Percentiles rank a stretch among this genome's conserved stretches.
Conservation (phyloP, 2,888 invertebrate species). For the Camptogramma bilineatum region DNA sequence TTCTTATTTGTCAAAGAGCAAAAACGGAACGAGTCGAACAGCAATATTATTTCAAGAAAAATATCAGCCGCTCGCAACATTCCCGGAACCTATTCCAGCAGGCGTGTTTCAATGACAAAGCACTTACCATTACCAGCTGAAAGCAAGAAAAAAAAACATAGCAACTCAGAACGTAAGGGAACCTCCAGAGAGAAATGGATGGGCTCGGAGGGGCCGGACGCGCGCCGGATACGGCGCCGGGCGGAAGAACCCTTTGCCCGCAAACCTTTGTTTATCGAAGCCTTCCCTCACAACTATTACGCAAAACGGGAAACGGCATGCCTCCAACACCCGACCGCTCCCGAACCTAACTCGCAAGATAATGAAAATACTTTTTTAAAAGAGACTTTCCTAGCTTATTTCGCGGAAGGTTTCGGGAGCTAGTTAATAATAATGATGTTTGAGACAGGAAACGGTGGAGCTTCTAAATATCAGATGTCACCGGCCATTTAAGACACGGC, state of each 20-base stretch:
- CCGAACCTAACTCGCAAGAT: conserved; percentile 37
- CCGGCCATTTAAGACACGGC: conserved; percentile 32
- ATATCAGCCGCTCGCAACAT: conserved; percentile 32
- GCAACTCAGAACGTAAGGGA: conserved; percentile 38
- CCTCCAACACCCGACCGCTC: conserved; percentile 43
- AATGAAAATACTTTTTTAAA: conserved; percentile 45
- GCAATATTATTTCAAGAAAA: conserved; percentile 34
- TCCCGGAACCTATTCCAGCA: conserved; percentile 29
- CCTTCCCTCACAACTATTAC: conserved; percentile 60
- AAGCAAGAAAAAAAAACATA: conserved; percentile 55
- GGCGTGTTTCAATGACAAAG: conserved; percentile 54
- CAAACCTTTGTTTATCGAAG: conserved; percentile 73
- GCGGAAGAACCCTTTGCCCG: conserved; percentile 79
- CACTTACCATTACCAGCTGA: conserved; percentile 58
- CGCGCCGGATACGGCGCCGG: conserved; percentile 72
- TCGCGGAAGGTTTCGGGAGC: conserved; percentile 25
- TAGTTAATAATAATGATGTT: conserved; percentile 38
- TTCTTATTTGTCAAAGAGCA: conserved; percentile 28
- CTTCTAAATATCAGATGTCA: conserved; percentile 42
- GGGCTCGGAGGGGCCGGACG: conserved; percentile 41
- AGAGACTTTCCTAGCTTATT: conserved; percentile 33
- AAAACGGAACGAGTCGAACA: conserved; percentile 29
- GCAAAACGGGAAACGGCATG: conserved; percentile 56
- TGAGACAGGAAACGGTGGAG: conserved; percentile 22
- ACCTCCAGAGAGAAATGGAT: conserved; percentile 48